Evolutionary conservation across 2,113 vertebrate species (phyloP).

Genomic region (Poecilia latipinna): DNA sequence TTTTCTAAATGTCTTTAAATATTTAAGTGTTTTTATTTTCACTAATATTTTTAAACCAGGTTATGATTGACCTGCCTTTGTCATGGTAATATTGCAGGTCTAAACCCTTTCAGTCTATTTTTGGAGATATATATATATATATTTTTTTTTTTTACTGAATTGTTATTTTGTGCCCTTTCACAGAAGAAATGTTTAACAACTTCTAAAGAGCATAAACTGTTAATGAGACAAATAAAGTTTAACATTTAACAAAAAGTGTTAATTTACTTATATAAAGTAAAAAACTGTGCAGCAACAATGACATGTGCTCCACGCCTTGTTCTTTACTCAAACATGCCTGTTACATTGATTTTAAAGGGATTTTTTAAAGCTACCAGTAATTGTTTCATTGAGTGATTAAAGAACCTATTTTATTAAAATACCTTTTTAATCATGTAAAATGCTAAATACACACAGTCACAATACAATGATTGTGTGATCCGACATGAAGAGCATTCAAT

Average conservation of each 20-base stretch:
- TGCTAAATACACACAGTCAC: too few relatives aligned
- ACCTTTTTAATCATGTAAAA: too few relatives aligned
- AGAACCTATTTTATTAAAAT: too few relatives aligned
- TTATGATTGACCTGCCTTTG: background rate
- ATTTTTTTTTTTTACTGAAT: too few relatives aligned
- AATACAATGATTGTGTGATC: background rate
- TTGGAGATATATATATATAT: too few relatives aligned
- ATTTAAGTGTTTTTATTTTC: background rate
- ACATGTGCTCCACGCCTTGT: background rate
- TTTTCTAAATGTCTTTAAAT: background rate
- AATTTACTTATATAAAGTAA: background rate
- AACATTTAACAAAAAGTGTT: too few relatives aligned
- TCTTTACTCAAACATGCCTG: background rate
- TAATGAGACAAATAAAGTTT: too few relatives aligned
- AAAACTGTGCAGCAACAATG: background rate
- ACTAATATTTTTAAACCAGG: background rate
- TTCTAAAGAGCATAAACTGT: too few relatives aligned
- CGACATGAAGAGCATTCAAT: conserved; percentile 1
- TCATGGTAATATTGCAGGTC: background rate
- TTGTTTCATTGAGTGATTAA: too few relatives aligned
- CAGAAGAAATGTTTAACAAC: too few relatives aligned
- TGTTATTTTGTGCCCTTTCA: too few relatives aligned
- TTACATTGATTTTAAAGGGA: background rate
- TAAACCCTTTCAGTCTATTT: background rate
- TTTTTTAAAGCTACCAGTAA: too few relatives aligned